Conservation (phyloP, 2,113 vertebrate genomes). For the Balaeniceps rex region DNA sequence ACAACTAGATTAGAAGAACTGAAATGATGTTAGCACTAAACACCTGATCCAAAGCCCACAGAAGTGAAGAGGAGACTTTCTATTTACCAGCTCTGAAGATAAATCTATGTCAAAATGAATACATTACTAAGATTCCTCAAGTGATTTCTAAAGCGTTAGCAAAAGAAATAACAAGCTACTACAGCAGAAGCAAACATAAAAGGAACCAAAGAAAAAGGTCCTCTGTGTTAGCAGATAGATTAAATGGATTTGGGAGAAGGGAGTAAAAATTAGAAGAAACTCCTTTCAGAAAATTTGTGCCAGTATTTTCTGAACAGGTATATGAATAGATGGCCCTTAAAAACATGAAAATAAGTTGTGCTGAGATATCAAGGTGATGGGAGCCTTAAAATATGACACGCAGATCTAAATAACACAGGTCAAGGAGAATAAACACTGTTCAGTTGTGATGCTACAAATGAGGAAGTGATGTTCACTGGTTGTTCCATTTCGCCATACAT, state of each 20-base stretch:
- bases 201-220: constrained; percentile 11
- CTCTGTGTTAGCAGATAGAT: neutral
- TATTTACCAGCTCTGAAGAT: neutral
- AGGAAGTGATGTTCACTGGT: neutral
- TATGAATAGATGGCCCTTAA: neutral
- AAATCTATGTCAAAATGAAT: constrained; percentile 31
- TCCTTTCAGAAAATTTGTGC: neutral
- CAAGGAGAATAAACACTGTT: neutral
- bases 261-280: neutral
- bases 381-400: neutral
- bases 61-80: neutral
- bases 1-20: constrained; percentile 11
- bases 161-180: constrained; percentile 13
- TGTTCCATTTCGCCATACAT: neutral
- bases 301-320: neutral
- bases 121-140: constrained; percentile 13
- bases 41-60: constrained; percentile 1
- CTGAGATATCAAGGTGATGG: neutral
- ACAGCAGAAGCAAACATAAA: neutral
- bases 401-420: neutral
- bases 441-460: neutral
- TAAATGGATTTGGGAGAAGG: neutral
- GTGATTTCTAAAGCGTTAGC: constrained; percentile 23
- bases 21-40: constrained; percentile 25
- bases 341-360: neutral